A percentile compares a stretch with the other conserved stretches of the same genome.
Conservation (phyloP, 2,113 vertebrate genomes). For the Lepidothrix coronata region DNA sequence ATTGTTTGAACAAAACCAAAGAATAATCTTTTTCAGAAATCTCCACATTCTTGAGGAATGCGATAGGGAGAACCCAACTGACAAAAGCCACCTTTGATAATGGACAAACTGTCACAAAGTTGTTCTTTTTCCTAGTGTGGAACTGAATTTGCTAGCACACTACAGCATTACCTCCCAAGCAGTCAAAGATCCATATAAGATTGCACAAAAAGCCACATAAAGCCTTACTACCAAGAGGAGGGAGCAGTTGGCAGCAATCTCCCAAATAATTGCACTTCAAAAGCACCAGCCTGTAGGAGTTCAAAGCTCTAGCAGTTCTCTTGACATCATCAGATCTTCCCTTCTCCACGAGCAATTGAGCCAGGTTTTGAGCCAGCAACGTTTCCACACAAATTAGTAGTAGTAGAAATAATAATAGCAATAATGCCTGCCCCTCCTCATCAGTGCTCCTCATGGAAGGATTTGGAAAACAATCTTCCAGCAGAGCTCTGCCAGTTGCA, state of each 20-base stretch:
- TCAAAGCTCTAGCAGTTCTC: not conserved
- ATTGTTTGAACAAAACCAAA: not conserved
- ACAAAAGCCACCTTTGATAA: not conserved
- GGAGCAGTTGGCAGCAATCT: not conserved
- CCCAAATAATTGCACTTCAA: not conserved
- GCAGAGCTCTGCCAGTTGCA: not conserved
- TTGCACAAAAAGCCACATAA: not conserved
- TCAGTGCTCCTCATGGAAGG: not conserved
- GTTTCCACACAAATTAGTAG: not conserved
- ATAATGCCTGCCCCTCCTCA: not conserved
- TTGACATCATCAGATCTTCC: not conserved
- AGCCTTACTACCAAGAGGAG: not conserved
- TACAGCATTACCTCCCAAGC: not conserved
- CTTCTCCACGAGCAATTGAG: not conserved
- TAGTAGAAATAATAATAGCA: not conserved
- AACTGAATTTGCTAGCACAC: not conserved
- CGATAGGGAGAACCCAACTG: fast-evolving
- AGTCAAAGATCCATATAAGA: not conserved
- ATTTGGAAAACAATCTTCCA: not conserved
- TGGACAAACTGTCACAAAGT: not conserved
- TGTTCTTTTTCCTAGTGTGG: not conserved
- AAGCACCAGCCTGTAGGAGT: not conserved
- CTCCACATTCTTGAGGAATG: not conserved
- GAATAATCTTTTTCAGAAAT: not conserved
- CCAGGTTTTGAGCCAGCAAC: not conserved